Conservation (phyloP, 2,888 invertebrate genomes). For the Ametastegia equiseti region DNA sequence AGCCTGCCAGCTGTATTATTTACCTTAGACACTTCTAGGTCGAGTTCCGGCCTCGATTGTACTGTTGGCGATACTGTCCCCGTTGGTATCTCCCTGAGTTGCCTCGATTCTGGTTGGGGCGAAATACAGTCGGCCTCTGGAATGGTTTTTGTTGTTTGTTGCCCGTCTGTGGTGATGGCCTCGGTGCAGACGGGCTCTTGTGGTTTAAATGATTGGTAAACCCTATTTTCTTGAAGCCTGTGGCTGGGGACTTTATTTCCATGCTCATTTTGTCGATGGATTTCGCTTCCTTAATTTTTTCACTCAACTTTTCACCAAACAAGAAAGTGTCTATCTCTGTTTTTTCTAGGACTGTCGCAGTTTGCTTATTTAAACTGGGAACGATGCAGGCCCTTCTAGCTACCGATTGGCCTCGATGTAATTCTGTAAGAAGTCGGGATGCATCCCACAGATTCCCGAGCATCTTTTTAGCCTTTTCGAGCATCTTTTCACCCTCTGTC, state of each 20-base stretch:
- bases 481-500: conserved; percentile 44
- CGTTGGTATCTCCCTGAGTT: conserved; percentile 30
- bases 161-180: conserved; percentile 38
- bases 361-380: conserved; percentile 34
- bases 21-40: conserved; percentile 35
- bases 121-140: conserved; percentile 10
- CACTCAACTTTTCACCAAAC: conserved; percentile 47
- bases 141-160: conserved; percentile 32
- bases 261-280: conserved; percentile 37
- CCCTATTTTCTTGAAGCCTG: conserved; percentile 24
- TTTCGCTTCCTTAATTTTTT: conserved; percentile 46
- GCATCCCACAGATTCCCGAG: conserved; percentile 47
- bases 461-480: conserved; percentile 38
- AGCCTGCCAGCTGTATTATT: conserved; percentile 42
- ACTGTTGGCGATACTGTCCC: conserved; percentile 26
- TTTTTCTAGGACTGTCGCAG: conserved; percentile 33
- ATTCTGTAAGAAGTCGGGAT: conserved; percentile 2
- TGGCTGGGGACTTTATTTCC: conserved; percentile 35
- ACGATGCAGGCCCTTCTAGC: conserved; percentile 45
- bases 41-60: conserved; percentile 18
- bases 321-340: conserved; percentile 29
- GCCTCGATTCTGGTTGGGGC: conserved; percentile 17
- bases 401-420: conserved; percentile 39
- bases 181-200: conserved; percentile 47
- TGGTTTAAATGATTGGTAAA: conserved; percentile 34